Evolutionary conservation across 2,113 vertebrate genomes (phyloP).

Genomic region (Circaetus gallicus): DNA sequence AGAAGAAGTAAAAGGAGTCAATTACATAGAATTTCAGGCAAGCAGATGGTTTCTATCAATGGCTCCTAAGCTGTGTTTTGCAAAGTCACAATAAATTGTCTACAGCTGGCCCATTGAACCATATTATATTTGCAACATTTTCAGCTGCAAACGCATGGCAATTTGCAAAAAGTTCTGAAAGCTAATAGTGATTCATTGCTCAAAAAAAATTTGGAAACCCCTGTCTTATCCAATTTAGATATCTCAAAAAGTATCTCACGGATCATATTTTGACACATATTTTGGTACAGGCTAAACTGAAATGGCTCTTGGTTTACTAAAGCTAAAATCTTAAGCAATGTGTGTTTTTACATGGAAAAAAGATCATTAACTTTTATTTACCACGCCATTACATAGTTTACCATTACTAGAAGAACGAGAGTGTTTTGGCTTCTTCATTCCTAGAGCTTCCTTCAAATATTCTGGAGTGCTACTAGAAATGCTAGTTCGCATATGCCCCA

Average conservation of each 20-base stretch:
- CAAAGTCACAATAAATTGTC: conserved; percentile 61
- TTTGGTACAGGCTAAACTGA: background rate
- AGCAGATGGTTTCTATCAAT: conserved; percentile 63
- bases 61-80: conserved; percentile 51
- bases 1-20: conserved; percentile 47
- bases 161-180: conserved; percentile 45
- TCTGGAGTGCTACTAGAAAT: conserved; percentile 64
- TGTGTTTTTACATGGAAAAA: background rate
- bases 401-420: conserved; percentile 74
- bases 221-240: background rate
- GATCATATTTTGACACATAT: background rate
- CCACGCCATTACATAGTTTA: conserved; percentile 15
- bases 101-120: conserved; percentile 62
- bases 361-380: background rate
- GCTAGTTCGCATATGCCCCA: background rate
- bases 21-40: conserved; percentile 42
- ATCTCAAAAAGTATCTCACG: background rate
- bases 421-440: conserved; percentile 77
- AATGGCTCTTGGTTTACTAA: background rate
- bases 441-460: conserved; percentile 80
- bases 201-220: conserved; percentile 1
- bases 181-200: conserved; percentile 24
- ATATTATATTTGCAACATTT: background rate
- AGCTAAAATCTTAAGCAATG: background rate
- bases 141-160: conserved; percentile 48